Conservation (phyloP, 2,888 invertebrate genomes). For the Resseliella maxima region DNA sequence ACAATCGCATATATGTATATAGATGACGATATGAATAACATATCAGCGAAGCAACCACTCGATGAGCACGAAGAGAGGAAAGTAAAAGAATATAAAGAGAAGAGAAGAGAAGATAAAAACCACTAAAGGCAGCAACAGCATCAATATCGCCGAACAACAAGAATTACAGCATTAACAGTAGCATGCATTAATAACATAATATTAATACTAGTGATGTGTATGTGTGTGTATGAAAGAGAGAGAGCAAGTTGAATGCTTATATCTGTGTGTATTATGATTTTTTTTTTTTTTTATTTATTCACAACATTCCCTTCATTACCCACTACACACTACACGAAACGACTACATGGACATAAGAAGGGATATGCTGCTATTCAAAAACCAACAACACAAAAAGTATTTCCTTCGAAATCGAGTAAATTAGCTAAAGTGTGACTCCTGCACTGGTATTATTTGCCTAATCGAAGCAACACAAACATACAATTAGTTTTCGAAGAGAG, state of each 20-base stretch:
- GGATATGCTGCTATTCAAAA: conserved; percentile 8
- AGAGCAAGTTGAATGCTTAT: conserved; percentile 11
- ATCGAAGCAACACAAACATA: not conserved
- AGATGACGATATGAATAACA: not conserved
- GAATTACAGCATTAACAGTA: conserved; percentile 45
- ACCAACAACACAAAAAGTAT: not conserved
- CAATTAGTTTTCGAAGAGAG: not conserved
- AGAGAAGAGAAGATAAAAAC: not conserved
- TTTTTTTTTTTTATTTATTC: not conserved
- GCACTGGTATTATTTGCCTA: not conserved
- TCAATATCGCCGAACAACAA: conserved; percentile 42
- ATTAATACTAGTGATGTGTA: conserved; percentile 25
- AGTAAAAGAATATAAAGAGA: not conserved
- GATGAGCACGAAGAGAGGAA: conserved; percentile 5
- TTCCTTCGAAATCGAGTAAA: not conserved
- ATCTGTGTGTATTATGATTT: not conserved
- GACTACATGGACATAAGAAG: not conserved
- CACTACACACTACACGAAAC: no score
- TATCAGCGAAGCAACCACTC: conserved; percentile 43
- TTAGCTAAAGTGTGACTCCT: conserved; percentile 20
- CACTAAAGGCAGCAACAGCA: conserved; percentile 28
- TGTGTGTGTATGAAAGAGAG: not conserved
- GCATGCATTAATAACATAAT: conserved; percentile 39
- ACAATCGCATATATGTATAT: not conserved
- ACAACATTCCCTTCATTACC: not conserved